A percentile compares a stretch with the other conserved stretches of the same genome.
Conservation (phyloP, 2,888 invertebrate genomes). For the Enchytraeus crypticus region DNA sequence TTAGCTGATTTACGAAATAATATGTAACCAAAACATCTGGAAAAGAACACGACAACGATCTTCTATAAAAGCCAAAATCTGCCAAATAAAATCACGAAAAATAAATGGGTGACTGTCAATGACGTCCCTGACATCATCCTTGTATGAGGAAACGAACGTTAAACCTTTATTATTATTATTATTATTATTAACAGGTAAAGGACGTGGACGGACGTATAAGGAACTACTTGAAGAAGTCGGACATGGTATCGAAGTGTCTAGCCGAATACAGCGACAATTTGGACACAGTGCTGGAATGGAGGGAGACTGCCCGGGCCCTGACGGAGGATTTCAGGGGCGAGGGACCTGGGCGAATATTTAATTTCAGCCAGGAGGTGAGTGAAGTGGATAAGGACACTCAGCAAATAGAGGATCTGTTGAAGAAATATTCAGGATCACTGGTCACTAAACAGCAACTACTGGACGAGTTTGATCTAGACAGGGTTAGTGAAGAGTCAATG, state of each 20-base stretch:
- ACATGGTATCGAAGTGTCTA: conserved; percentile 7
- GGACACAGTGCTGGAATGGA: conserved; percentile 1
- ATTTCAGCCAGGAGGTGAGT: conserved; percentile 14
- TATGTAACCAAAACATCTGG: no score
- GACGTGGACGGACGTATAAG: conserved; percentile 1
- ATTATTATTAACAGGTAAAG: no score
- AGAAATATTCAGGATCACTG: conserved; percentile 10
- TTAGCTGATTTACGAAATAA: no score
- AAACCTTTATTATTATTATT: no score
- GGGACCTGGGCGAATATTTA: background rate
- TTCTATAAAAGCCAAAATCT: no score
- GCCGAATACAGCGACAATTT: conserved; percentile 5
- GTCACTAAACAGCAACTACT: conserved; percentile 16
- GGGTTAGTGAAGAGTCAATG: background rate
- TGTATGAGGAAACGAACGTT: no score
- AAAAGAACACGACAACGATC: no score
- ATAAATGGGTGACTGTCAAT: no score
- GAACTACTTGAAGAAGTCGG: conserved; percentile 2
- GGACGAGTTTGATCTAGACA: conserved; percentile 17
- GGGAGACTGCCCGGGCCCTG: background rate
- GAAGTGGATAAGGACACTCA: conserved; percentile 12
- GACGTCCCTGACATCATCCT: no score
- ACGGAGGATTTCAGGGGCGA: background rate
- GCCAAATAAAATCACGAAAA: no score
- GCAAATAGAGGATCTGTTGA: conserved; percentile 5